A percentile compares a stretch with the other conserved stretches of the same genome.
These are phyloP conservation scores for silkworm (Bombyx mori) DNA, from an alignment of 1,140 invertebrate genomes.

Conservation along the genomic window DNA sequence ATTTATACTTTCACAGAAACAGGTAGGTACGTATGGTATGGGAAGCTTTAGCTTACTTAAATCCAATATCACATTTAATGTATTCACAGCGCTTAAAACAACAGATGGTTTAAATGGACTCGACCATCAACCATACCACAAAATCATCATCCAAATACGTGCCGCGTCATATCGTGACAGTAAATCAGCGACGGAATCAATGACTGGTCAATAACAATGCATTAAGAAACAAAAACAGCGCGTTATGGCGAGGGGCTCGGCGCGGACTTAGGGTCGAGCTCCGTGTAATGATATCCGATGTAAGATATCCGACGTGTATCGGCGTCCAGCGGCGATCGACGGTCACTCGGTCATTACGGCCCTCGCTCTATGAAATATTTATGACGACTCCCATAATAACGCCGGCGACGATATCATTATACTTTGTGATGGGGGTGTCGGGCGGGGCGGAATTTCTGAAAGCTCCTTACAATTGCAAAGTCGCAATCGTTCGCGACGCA, in stretches of 20 bases:
- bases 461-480: conserved; percentile 73
- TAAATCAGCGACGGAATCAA: not conserved
- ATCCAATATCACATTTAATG: no score
- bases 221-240: conserved; percentile 6
- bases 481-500: conserved; percentile 48
- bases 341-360: conserved; percentile 68
- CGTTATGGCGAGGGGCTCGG: not conserved
- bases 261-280: conserved; percentile 4
- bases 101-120: no score
- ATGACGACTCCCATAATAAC: conserved; percentile 71
- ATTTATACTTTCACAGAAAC: no score
- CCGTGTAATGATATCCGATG: no score
- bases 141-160: no score
- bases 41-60: no score
- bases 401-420: conserved; percentile 71
- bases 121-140: no score
- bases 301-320: not conserved
- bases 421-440: conserved; percentile 70
- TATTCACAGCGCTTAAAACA: no score
- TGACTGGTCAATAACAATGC: conserved; percentile 11
- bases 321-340: conserved; percentile 26
- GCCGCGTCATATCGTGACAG: no score
- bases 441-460: conserved; percentile 70
- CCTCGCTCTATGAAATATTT: conserved; percentile 69
- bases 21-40: no score